Evolutionary conservation across 2,888 invertebrate genomes (phyloP).

Genomic region (Plagodis pulveraria): DNA sequence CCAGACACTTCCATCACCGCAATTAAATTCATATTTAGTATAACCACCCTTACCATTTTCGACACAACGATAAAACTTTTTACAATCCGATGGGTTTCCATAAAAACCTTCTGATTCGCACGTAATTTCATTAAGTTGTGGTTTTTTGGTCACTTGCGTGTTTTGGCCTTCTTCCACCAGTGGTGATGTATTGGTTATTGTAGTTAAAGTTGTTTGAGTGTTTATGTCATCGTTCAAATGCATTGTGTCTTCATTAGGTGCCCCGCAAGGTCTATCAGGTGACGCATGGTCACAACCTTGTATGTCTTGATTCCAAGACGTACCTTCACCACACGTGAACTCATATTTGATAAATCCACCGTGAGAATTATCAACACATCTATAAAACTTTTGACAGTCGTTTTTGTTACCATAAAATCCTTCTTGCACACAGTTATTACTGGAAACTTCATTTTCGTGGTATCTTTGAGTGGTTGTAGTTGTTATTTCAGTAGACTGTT

Average conservation of each 20-base stretch:
- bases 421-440: slow-evolving; percentile 28
- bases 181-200: slow-evolving; percentile 9
- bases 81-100: slow-evolving; percentile 87
- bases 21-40: slow-evolving; percentile 88
- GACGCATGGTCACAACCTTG: slow-evolving; percentile 82
- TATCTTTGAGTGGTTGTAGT: slow-evolving; percentile 18
- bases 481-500: slow-evolving; percentile 25
- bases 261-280: slow-evolving; percentile 20
- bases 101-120: slow-evolving; percentile 88
- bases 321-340: slow-evolving; percentile 85
- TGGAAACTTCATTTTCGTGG: slow-evolving; percentile 16
- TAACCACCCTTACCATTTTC: slow-evolving; percentile 83
- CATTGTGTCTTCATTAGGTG: slow-evolving; percentile 19
- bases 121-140: slow-evolving; percentile 30
- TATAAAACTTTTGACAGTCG: slow-evolving; percentile 88
- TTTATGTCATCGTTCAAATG: slow-evolving; percentile 29
- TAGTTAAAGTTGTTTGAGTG: slow-evolving; percentile 18
- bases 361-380: slow-evolving; percentile 85
- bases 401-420: slow-evolving; percentile 85
- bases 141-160: slow-evolving; percentile 31
- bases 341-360: slow-evolving; percentile 79
- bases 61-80: slow-evolving; percentile 90
- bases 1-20: slow-evolving; percentile 89
- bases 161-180: slow-evolving; percentile 5
- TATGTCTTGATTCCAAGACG: slow-evolving; percentile 82